Evolutionary conservation across 2,888 invertebrate species (phyloP).

Genomic region (Lasius fuliginosus): DNA sequence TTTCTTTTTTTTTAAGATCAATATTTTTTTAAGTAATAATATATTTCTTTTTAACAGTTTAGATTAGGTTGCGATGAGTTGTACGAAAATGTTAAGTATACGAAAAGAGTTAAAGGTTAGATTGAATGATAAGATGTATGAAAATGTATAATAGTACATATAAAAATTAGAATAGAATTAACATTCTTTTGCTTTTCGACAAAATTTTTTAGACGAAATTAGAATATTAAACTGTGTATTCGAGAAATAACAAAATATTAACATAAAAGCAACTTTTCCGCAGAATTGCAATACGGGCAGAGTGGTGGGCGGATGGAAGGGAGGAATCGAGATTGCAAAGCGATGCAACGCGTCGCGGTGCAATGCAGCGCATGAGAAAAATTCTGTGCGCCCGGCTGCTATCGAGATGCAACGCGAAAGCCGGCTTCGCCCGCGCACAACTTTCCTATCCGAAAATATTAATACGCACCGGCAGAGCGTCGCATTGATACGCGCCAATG

Average conservation of each 20-base stretch:
- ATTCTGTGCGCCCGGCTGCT: constrained; percentile 19
- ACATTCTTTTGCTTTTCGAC: background rate
- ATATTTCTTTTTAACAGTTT: too few relatives aligned
- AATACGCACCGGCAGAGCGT: constrained; percentile 53
- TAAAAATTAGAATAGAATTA: constrained; percentile 4
- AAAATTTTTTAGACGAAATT: background rate
- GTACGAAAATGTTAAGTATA: too few relatives aligned
- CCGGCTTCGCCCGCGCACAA: constrained; percentile 42
- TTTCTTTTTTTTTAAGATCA: background rate
- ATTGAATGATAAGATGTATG: background rate
- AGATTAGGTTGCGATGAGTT: too few relatives aligned
- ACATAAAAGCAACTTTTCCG: constrained; percentile 6
- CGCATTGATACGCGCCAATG: constrained; percentile 50
- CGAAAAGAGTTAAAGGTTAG: too few relatives aligned
- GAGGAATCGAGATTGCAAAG: constrained; percentile 13
- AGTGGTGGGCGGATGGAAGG: background rate
- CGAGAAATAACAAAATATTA: constrained; percentile 32
- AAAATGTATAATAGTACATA: background rate
- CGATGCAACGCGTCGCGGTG: background rate
- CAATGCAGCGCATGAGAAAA: constrained; percentile 24
- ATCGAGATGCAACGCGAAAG: constrained; percentile 41
- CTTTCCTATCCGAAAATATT: constrained; percentile 54
- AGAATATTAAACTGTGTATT: background rate
- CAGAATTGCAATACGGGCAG: constrained; percentile 2
- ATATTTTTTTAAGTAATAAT: background rate